Evolutionary conservation across 2,797 vertebrate genomes (phyloP), one percentile per base, ranked within the genome.

Genomic region (Characodon lateralis): DNA sequence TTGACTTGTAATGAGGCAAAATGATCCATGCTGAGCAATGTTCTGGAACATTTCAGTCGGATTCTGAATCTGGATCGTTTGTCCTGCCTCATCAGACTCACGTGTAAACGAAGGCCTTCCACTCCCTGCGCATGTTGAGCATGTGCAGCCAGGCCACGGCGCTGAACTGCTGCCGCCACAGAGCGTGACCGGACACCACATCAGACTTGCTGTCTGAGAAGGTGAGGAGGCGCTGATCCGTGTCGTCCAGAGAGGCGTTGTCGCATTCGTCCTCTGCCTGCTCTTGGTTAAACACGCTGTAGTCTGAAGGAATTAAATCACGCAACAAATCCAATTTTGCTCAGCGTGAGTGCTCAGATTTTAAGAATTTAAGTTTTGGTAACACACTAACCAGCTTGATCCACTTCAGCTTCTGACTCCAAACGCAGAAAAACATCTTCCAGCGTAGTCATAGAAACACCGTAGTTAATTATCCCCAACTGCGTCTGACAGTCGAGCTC

Each of bases 361-460:
- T 43, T 41, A 9, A 66, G 20, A 41, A 24, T 6, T 5, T 10
- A 24, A 12, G 12, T 24, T 24, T 6, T 4, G 39, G 18, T 5
- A 35, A 55, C 18, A 50, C 65, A 61, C 91, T 93, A 89, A 99
- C 98, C 98, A 86, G 97, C 95, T 94, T 97, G 96, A 85, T 99
- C 97, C 48, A 98, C 97, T 91, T 99, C 98, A n/a, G 97, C 95
- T 91, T 99, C 97, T 0, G 97, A 96, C 89, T 99, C 98, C 85
- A 99, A 89, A 79, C 97, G 97, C 78, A 99, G 95, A 78, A 98
- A 99, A 24, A 99, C 98, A 70, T 99, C 98, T 91, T 99, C 98
- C 93, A 99, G 94, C 0, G 98, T 99, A 0, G 97, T 99, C 97
- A 99, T 98, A 89, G 98, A 99, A 89, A 99, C 98, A 0, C 98